phyloP scores from a whole-genome alignment of 2,797 vertebrate species.

The Enteromius thamalakanensis region DNA sequence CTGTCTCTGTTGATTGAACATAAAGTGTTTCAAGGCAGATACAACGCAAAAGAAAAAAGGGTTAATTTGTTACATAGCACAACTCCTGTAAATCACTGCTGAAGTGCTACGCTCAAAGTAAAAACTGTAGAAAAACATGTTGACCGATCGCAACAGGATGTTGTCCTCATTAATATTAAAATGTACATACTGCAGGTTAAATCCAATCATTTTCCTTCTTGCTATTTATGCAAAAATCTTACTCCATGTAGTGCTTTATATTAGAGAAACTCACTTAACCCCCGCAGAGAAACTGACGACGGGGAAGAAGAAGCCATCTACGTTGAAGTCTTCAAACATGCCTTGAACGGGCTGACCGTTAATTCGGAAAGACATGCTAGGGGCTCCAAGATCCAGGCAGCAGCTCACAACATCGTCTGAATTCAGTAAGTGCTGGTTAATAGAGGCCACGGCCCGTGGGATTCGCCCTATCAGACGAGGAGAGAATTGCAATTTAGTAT shows the following conservation, averaged over 20 bases:
- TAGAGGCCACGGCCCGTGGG: slow-evolving; percentile 91
- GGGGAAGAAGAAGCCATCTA: slow-evolving; percentile 94
- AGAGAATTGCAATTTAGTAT: not conserved
- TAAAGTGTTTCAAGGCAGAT: slow-evolving; percentile 1
- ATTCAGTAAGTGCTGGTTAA: slow-evolving; percentile 95
- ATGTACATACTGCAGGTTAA: not conserved
- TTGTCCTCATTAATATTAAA: not conserved
- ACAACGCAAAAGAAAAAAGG: slow-evolving; percentile 35
- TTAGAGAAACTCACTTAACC: slow-evolving; percentile 88
- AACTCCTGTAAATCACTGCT: slow-evolving; percentile 11
- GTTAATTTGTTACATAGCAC: slow-evolving; percentile 15
- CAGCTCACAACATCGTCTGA: slow-evolving; percentile 98
- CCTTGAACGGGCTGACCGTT: slow-evolving; percentile 98
- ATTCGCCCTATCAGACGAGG: slow-evolving; percentile 82
- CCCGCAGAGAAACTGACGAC: slow-evolving; percentile 98
- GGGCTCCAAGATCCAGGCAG: slow-evolving; percentile 94
- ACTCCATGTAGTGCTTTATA: not conserved
- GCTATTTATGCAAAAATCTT: slow-evolving; percentile 32
- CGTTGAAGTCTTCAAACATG: slow-evolving; percentile 99
- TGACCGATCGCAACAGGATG: not conserved
- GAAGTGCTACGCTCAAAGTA: not conserved
- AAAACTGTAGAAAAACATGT: not conserved
- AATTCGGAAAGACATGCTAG: slow-evolving; percentile 98
- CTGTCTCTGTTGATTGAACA: slow-evolving; percentile 43
- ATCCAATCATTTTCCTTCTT: not conserved